phyloP scores from a whole-genome alignment of 2,797 vertebrate species.

The Xiphophorus birchmanni region DNA sequence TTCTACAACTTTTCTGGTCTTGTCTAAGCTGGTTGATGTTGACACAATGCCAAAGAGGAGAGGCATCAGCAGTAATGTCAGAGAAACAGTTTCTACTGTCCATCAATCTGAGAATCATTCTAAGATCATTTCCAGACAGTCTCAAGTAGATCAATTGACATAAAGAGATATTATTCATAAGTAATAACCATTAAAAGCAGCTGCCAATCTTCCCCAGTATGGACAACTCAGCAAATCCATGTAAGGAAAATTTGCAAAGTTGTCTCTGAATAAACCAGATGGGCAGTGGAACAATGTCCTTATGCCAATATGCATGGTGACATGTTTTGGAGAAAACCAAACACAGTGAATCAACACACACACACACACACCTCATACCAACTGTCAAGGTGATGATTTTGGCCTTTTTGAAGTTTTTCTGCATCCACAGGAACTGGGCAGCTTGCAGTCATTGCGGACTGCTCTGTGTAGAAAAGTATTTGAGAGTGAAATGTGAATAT shows the following conservation, averaged over 20 bases:
- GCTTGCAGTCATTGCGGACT: not conserved
- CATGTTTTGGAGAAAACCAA: not conserved
- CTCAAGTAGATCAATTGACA: not conserved
- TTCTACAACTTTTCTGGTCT: not conserved
- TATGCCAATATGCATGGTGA: not conserved
- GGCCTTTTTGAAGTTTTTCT: not conserved
- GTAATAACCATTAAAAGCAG: not conserved
- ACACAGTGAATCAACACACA: not conserved
- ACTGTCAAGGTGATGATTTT: not conserved
- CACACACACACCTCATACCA: not conserved
- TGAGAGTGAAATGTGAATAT: not conserved
- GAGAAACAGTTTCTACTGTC: not conserved
- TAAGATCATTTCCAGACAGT: not conserved
- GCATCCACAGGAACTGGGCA: not conserved
- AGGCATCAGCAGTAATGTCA: not conserved
- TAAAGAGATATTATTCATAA: not conserved
- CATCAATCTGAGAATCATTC: not conserved
- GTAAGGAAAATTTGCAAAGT: not conserved
- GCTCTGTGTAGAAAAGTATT: not conserved
- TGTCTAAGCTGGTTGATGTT: not conserved
- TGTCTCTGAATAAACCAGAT: not conserved
- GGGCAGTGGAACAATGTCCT: not conserved
- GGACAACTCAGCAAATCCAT: not conserved
- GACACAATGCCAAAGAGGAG: not conserved
- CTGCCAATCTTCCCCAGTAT: not conserved